Evolutionary conservation across 2,888 invertebrate genomes (phyloP).

Genomic region (Oscheius sp.): DNA sequence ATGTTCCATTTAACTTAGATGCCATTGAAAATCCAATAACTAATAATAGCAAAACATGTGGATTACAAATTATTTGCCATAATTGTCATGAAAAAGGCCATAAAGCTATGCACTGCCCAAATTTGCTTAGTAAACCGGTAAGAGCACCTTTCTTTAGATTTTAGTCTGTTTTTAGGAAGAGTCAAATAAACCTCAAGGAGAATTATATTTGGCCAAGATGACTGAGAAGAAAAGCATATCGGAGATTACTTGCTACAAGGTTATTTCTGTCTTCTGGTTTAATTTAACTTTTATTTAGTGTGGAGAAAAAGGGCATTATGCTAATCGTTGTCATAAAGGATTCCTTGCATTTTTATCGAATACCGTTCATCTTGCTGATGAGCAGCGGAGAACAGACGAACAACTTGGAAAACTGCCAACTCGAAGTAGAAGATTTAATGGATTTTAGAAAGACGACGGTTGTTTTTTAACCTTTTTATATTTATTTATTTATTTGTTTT

Average conservation of each 20-base stretch:
- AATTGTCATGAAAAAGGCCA: constrained; percentile 96
- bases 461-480: too few species aligned
- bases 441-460: too few species aligned
- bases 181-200: background rate
- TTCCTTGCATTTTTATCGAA: constrained; percentile 88
- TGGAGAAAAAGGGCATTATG: constrained; percentile 97
- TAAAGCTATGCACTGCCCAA: constrained; percentile 91
- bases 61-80: constrained; percentile 83
- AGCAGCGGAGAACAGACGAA: constrained; percentile 61
- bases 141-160: constrained; percentile 73
- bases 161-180: background rate
- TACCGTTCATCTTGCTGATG: constrained; percentile 60
- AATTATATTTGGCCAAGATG: constrained; percentile 34
- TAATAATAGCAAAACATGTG: constrained; percentile 42
- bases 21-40: constrained; percentile 51
- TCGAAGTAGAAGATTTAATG: too few species aligned
- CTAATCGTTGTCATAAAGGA: constrained; percentile 97
- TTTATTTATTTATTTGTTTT: too few species aligned
- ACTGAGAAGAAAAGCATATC: constrained; percentile 81
- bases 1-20: constrained; percentile 75
- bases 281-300: constrained; percentile 79
- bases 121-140: constrained; percentile 79
- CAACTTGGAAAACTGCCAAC: too few species aligned
- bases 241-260: constrained; percentile 96
- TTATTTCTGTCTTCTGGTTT: constrained; percentile 57